These are phyloP conservation scores for Heloderma charlesbogerti DNA, from an alignment of 2,113 vertebrate species.

Conservation along the genomic window DNA sequence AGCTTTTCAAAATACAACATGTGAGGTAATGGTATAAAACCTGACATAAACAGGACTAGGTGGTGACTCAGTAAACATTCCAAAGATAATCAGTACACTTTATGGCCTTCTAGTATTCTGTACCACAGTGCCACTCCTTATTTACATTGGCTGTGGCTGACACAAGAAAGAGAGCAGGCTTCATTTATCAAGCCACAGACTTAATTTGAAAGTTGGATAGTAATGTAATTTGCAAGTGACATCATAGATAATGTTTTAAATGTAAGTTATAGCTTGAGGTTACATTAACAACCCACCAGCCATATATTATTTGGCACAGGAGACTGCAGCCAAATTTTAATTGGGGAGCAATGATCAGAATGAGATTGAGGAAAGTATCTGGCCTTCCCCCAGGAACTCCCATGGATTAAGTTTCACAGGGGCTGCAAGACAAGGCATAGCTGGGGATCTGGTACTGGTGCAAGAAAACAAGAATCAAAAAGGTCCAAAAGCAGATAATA, in stretches of 20 bases:
- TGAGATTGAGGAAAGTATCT: not conserved
- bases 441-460: not conserved
- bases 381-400: not conserved
- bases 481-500: not conserved
- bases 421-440: not conserved
- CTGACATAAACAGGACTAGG: constrained; percentile 45
- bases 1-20: constrained; percentile 29
- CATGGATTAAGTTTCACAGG: not conserved
- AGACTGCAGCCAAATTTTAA: not conserved
- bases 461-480: not conserved
- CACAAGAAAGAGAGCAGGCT: constrained; percentile 33
- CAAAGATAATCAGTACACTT: constrained; percentile 50
- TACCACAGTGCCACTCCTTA: constrained; percentile 1
- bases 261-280: constrained; percentile 7
- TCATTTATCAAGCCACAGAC: constrained; percentile 45
- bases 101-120: constrained; percentile 42
- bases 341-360: not conserved
- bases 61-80: constrained; percentile 49
- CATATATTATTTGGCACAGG: not conserved
- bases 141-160: constrained; percentile 51
- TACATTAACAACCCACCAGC: not conserved
- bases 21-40: constrained; percentile 57
- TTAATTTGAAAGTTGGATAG: constrained; percentile 35
- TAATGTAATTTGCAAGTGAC: constrained; percentile 38
- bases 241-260: constrained; percentile 45